Conservation (phyloP, 2,113 vertebrate species). For the Ictalurus punctatus region DNA sequence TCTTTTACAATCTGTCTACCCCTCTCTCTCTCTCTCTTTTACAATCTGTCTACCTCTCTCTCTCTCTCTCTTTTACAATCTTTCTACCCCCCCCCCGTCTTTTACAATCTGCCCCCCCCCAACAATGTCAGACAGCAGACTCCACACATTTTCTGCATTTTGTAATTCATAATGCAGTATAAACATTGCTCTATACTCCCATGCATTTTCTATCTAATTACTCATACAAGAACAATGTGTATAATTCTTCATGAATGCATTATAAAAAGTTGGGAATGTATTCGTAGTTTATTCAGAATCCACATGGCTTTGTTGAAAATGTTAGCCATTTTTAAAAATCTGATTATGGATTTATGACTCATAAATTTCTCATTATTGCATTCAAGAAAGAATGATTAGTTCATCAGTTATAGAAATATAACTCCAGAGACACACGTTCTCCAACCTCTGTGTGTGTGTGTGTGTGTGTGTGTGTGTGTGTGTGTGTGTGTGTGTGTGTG, state of each 20-base stretch:
- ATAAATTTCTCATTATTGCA: neutral
- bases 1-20: no score
- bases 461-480: slow-evolving; percentile 2
- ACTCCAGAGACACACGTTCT: neutral
- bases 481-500: neutral
- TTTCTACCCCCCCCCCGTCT: no score
- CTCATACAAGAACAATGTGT: neutral
- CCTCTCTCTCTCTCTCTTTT: no score
- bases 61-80: no score
- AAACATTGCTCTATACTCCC: neutral
- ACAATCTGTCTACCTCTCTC: no score
- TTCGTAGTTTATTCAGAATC: neutral
- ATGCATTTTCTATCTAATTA: neutral
- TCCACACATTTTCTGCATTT: neutral
- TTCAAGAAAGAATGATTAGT: neutral
- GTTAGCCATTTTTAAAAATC: neutral
- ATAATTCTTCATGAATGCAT: neutral
- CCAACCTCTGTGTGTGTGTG: neutral
- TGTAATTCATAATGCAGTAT: neutral
- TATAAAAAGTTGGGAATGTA: neutral
- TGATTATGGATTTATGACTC: neutral
- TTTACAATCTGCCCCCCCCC: no score
- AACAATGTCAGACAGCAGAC: no score
- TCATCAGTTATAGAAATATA: neutral
- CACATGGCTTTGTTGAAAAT: neutral